phyloP scores from a whole-genome alignment of 1,140 invertebrate genomes.

The Halotydeus destructor region DNA sequence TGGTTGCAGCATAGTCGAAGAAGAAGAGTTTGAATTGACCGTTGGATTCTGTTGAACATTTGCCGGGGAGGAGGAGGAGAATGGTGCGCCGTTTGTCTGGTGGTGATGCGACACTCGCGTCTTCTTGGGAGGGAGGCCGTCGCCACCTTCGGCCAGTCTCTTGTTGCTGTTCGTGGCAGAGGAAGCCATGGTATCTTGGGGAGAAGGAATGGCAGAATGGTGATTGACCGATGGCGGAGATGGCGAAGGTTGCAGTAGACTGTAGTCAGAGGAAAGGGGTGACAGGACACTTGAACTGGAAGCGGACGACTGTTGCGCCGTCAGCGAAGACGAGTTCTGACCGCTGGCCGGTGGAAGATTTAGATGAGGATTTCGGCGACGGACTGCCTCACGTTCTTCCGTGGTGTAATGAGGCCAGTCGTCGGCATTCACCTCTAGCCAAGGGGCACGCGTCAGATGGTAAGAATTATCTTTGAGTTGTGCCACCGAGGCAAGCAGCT shows the following conservation, averaged over 20 bases:
- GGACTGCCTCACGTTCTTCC: constrained; percentile 60
- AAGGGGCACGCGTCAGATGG: constrained; percentile 55
- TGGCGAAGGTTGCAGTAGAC: not conserved
- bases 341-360: not conserved
- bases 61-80: not conserved
- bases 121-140: no score
- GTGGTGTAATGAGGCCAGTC: constrained; percentile 73
- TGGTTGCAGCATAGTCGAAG: not conserved
- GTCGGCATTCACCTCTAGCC: constrained; percentile 78
- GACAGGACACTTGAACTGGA: not conserved
- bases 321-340: not conserved
- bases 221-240: not conserved
- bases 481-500: constrained; percentile 53
- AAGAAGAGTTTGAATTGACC: not conserved
- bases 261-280: not conserved
- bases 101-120: no score
- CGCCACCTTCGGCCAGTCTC: no score
- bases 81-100: not conserved
- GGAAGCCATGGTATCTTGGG: not conserved
- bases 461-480: constrained; percentile 64
- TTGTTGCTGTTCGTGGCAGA: not conserved
- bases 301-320: not conserved
- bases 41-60: not conserved
- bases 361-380: constrained; percentile 31
- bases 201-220: not conserved